phyloP scores from a whole-genome alignment of 1,140 invertebrate species.

The Leptestheria dahalacensis region DNA sequence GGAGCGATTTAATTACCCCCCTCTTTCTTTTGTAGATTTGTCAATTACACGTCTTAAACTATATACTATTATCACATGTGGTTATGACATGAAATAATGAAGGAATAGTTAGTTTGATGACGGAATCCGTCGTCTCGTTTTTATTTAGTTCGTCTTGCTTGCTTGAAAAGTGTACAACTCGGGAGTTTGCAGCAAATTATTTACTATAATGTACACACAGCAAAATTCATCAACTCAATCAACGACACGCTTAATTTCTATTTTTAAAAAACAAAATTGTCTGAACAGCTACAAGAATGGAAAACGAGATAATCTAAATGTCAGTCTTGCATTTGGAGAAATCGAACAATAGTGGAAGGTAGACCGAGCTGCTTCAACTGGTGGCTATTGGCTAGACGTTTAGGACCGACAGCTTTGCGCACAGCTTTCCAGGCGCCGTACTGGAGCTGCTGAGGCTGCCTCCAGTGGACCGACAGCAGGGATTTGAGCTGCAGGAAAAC shows the following conservation, averaged over 20 bases:
- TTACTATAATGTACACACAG: background rate
- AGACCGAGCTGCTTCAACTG: conserved; percentile 15
- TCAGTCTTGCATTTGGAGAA: conserved; percentile 19
- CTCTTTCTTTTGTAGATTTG: too few relatives aligned
- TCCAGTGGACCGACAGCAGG: conserved; percentile 23
- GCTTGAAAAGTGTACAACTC: too few relatives aligned
- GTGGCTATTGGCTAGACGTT: conserved; percentile 7
- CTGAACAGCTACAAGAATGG: too few relatives aligned
- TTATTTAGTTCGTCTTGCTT: too few relatives aligned
- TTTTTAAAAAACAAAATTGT: too few relatives aligned
- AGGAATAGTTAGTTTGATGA: too few relatives aligned
- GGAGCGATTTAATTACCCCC: too few relatives aligned
- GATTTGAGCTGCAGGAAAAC: conserved; percentile 24
- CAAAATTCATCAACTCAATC: too few relatives aligned
- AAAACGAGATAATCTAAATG: background rate
- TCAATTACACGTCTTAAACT: background rate
- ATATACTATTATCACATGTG: too few relatives aligned
- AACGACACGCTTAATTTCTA: too few relatives aligned
- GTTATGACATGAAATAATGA: too few relatives aligned
- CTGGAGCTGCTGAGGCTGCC: conserved; percentile 21
- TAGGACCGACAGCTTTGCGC: conserved; percentile 15
- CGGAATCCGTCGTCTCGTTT: too few relatives aligned
- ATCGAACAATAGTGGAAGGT: conserved; percentile 18
- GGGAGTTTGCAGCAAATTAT: background rate
- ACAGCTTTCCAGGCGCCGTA: conserved; percentile 21